Base-by-base conservation (phyloP, 1,140 invertebrate species). In the Spodoptera litura region DNA sequence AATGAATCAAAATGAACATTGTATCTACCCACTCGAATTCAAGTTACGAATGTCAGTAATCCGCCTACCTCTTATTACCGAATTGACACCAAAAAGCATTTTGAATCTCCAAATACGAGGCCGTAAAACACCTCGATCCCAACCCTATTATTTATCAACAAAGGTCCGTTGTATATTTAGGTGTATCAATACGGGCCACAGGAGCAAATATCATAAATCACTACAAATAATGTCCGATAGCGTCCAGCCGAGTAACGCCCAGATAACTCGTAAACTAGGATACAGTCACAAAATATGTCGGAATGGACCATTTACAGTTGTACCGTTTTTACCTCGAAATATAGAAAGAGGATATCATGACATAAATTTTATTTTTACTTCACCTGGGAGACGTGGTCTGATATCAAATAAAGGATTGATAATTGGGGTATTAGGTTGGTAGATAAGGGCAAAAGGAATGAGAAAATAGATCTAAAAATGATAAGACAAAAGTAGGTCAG, bases 191-290 rank as follows among this genome's bases (percentile, higher is more conserved):
- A 52, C 44, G 15, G 49, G 52, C 53, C 35, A 49, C 38, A 58
- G 55, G 15, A 53, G 51, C 31, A 76, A 68, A 70, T 68, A 78
- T 78, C 61, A 73, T 78, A 61, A 81, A 72, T 59, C 74, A 78
- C 2, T n/a, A 53, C 44, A 61, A 74, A 61, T 78, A 78, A 56
- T 71, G 56, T 61, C 49, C 68, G 38, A 62, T 78, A 78, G 51
- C 55, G 76, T 52, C 55, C 76, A 61, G 51, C 72, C 25, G 74
- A 44, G 9, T 44, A 61, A 66, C 72, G 31, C 62, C 56, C 66
- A 76, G 78, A 80, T 71, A 80, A 55, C 62, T 80, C 78, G 73
- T 80, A 80, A 80, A 80, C 62, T 70, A 49, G 78, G 53, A 70
- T 80, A 75, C 55, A 25, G 12, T n/a, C 59, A 25, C 49, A 64